Evolutionary conservation across 2,113 vertebrate species (phyloP).

Genomic region (Dunckerocampus dactyliophorus): DNA sequence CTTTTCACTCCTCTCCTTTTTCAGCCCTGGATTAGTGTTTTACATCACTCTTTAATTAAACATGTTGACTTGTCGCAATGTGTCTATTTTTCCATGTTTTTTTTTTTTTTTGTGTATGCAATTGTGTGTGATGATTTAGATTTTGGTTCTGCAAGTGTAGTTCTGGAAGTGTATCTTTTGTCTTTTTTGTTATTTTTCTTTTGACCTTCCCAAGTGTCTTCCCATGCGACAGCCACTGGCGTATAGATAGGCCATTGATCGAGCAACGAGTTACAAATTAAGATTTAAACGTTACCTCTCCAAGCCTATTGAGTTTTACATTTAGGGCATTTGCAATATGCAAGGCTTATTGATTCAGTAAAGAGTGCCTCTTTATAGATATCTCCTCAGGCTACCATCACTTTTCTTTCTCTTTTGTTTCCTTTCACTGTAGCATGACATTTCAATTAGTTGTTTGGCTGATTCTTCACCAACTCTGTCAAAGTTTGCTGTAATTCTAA

Average conservation of each 20-base stretch:
- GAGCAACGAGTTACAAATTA: conserved; percentile 72
- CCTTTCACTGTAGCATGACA: conserved; percentile 29
- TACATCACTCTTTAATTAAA: conserved; percentile 61
- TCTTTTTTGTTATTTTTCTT: conserved; percentile 31
- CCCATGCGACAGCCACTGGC: conserved; percentile 62
- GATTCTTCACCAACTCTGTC: conserved; percentile 14
- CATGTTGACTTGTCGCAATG: conserved; percentile 30
- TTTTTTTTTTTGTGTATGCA: conserved; percentile 15
- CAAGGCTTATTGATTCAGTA: conserved; percentile 73
- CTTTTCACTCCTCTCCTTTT: conserved; percentile 58
- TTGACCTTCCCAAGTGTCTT: conserved; percentile 68
- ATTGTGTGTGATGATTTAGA: conserved; percentile 10
- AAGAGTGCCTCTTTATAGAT: conserved; percentile 62
- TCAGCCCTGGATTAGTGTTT: conserved; percentile 37
- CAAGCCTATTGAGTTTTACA: conserved; percentile 74
- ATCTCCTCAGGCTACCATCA: conserved; percentile 49
- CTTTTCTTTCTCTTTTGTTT: conserved; percentile 39
- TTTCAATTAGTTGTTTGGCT: conserved; percentile 32
- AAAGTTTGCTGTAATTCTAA: conserved; percentile 5
- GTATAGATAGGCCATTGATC: conserved; percentile 72
- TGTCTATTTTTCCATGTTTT: conserved; percentile 3
- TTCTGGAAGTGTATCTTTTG: background rate
- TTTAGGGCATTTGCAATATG: conserved; percentile 78
- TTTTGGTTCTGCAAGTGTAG: background rate
- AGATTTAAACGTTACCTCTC: conserved; percentile 79